Conservation (phyloP, 2,113 vertebrate genomes). For the Epinephelus fuscoguttatus region DNA sequence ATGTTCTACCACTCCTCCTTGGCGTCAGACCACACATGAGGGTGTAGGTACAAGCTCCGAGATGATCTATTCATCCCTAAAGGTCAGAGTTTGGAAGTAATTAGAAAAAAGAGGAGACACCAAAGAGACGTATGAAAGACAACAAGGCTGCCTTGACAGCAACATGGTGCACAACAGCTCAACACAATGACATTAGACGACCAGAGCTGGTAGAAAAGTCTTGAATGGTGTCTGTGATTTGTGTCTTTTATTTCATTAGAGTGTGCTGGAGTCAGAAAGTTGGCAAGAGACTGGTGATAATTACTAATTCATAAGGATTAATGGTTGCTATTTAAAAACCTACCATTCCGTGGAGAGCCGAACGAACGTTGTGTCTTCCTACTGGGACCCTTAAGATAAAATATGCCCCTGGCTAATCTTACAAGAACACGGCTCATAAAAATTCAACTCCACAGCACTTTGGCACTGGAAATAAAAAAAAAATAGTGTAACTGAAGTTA, state of each 20-base stretch:
- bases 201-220: neutral
- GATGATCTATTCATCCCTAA: slow-evolving; percentile 4
- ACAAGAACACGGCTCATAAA: slow-evolving; percentile 42
- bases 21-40: slow-evolving; percentile 7
- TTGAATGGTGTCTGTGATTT: slow-evolving; percentile 44
- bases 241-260: slow-evolving; percentile 42
- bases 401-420: slow-evolving; percentile 59
- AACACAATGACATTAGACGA: neutral
- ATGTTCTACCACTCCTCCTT: slow-evolving; percentile 1
- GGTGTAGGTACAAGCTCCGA: neutral
- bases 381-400: slow-evolving; percentile 61
- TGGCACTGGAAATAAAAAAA: slow-evolving; percentile 4
- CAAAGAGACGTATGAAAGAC: neutral
- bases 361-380: slow-evolving; percentile 54
- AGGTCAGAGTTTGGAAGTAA: neutral
- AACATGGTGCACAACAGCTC: neutral
- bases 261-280: slow-evolving; percentile 51
- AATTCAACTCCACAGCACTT: slow-evolving; percentile 46
- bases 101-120: neutral
- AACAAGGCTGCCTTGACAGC: neutral
- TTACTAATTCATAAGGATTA: slow-evolving; percentile 78
- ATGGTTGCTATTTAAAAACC: slow-evolving; percentile 78
- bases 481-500: neutral
- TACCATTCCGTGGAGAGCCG: slow-evolving; percentile 41
- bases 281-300: slow-evolving; percentile 66